Evolutionary conservation across 2,113 vertebrate species (phyloP).

Genomic region (Onychorhynchus coronatus): DNA sequence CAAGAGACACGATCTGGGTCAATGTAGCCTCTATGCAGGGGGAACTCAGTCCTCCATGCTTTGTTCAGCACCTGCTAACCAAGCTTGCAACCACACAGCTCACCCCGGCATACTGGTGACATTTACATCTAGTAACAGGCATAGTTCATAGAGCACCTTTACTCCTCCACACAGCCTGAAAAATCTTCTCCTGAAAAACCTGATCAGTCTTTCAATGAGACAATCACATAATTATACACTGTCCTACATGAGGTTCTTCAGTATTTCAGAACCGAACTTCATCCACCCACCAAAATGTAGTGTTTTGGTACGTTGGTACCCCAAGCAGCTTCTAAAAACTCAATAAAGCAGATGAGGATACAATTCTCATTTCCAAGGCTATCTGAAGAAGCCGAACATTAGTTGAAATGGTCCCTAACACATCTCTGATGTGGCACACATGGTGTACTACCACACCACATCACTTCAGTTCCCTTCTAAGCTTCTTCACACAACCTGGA

Average conservation of each 20-base stretch:
- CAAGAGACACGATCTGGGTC: fast-evolving
- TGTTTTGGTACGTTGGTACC: neutral
- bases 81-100: neutral
- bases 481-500: fast-evolving
- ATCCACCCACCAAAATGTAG: neutral
- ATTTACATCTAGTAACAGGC: neutral
- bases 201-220: neutral
- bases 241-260: neutral
- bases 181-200: neutral
- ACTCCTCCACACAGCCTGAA: neutral
- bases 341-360: neutral
- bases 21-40: neutral
- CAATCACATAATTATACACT: neutral
- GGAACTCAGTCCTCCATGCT: neutral
- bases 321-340: neutral
- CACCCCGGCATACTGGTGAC: neutral
- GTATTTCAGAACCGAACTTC: neutral
- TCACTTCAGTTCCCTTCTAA: neutral
- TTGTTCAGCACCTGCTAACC: neutral
- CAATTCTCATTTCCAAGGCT: neutral
- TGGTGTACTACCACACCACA: neutral
- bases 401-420: neutral
- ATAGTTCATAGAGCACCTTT: fast-evolving
- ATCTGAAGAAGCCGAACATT: neutral
- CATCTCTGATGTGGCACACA: fast-evolving